Evolutionary conservation across 2,888 invertebrate genomes (phyloP).

Genomic region (Phengaris arion): DNA sequence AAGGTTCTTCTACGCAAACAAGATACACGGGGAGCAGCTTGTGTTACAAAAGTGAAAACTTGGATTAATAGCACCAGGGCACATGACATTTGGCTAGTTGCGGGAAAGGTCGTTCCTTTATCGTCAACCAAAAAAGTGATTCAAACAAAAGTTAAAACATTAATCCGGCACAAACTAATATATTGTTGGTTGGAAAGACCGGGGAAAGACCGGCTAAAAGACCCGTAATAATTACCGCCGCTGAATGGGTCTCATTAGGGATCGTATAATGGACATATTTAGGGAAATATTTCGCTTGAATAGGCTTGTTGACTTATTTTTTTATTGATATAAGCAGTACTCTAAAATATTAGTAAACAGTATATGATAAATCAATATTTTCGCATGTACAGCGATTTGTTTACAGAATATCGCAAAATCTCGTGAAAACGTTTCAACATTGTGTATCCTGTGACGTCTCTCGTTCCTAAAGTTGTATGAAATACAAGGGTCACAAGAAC

Average conservation of each 20-base stretch:
- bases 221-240: constrained; percentile 13
- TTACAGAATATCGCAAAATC: too few relatives aligned
- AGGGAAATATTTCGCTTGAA: constrained; percentile 9
- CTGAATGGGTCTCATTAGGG: constrained; percentile 25
- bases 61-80: neutral
- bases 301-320: neutral
- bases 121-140: constrained; percentile 9
- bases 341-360: too few relatives aligned
- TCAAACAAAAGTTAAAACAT: constrained; percentile 18
- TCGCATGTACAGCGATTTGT: too few relatives aligned
- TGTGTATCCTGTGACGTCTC: too few relatives aligned
- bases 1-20: too few relatives aligned
- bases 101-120: constrained; percentile 1
- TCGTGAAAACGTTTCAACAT: too few relatives aligned
- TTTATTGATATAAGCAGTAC: too few relatives aligned
- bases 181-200: constrained; percentile 20
- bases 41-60: neutral
- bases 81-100: neutral
- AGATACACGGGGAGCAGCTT: too few relatives aligned
- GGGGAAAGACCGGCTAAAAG: constrained; percentile 2
- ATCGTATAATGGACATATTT: constrained; percentile 22
- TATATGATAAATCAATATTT: neutral
- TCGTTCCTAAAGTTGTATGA: too few relatives aligned
- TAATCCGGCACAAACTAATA: constrained; percentile 20
- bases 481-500: too few relatives aligned